Evolutionary conservation across 2,113 vertebrate species (phyloP), one percentile per base, ranked within the genome.

Genomic region (Psephotus haematonotus): DNA sequence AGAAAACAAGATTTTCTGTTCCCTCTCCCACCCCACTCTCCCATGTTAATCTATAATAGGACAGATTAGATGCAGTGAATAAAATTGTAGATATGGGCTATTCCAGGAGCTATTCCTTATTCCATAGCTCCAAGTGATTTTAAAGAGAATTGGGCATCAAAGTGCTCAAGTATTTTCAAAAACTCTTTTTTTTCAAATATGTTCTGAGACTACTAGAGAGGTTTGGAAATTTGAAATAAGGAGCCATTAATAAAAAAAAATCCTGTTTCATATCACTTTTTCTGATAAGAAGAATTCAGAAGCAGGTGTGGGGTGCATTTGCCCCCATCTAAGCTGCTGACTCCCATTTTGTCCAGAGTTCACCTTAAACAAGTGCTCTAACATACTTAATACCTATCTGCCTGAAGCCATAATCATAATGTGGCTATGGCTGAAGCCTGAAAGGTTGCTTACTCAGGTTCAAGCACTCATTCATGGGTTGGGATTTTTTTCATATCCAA

Each of bases 21-120:
- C 10, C 5, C 7, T 23, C 33, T 59, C 15, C 35, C 18, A 15
- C 33, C 33, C 57, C 17, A 53, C 10, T 12, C 4, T 0, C 0
- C 7, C 2, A 1, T 25, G 28, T 35, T 82, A 37, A 57, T 43
- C 37, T 63, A 44, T 7, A 33, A 49, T 8, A 76, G 70, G 79
- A 64, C 7, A 83, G 29, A 31, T 11, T 23, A 85, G 14, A 41
- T 0, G 3, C 6, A 63, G 53, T 7, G 3, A 86, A 62, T 79
- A 57, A 44, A 91, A 3, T 68, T 64, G 22, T 1, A 71, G 31
- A 24, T 3, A 76, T 6, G 10, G 47, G 5, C 2, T 88, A 18
- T 33, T 65, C 35, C 22, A 84, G 39, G 25, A 71, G 50, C 33
- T 16, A 18, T 31, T 24, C 55, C 24, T 75, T 60, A 3, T 71